phyloP scores from a whole-genome alignment of 2,797 vertebrate genomes.

The Cossypha heuglini region DNA sequence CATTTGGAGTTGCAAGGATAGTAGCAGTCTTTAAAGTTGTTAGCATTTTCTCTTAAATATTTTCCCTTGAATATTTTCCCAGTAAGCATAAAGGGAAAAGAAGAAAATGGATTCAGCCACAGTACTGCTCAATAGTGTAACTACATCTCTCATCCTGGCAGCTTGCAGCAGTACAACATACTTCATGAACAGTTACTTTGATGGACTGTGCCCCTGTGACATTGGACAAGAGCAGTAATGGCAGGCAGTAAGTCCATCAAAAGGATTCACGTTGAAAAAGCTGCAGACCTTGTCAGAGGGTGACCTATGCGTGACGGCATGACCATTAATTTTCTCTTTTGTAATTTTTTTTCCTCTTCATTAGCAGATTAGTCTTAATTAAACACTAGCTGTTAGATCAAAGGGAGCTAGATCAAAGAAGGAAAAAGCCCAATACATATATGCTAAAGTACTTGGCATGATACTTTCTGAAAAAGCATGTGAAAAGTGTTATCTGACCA shows the following conservation, averaged over 20 bases:
- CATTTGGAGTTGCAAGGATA: neutral
- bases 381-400: conserved; percentile 6
- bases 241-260: conserved; percentile 8
- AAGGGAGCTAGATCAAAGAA: conserved; percentile 20
- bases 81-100: neutral
- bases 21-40: neutral
- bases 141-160: neutral
- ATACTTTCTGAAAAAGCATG: neutral
- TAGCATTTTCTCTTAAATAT: neutral
- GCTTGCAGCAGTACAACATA: neutral
- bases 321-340: neutral
- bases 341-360: neutral
- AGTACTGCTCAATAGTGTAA: neutral
- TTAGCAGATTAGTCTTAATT: conserved; percentile 44
- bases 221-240: neutral
- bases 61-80: neutral
- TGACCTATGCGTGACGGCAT: neutral
- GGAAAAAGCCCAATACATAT: neutral
- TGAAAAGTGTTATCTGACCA: neutral
- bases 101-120: neutral
- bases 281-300: neutral
- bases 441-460: neutral
- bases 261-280: neutral
- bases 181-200: neutral
- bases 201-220: neutral